Evolutionary conservation across 2,797 vertebrate genomes (phyloP).

Genomic region (Gallirallus australis): DNA sequence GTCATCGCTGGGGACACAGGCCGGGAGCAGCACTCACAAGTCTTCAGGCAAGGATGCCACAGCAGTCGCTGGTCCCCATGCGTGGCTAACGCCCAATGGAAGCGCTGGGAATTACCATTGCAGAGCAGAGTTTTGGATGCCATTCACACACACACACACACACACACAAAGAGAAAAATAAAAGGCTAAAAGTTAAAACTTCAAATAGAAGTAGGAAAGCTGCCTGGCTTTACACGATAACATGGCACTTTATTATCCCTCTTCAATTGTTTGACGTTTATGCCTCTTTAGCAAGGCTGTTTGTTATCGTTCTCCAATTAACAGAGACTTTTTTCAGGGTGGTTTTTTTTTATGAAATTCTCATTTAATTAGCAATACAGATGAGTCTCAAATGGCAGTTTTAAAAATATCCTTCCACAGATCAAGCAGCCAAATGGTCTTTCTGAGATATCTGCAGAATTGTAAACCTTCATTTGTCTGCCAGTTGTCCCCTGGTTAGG

Average conservation of each 20-base stretch:
- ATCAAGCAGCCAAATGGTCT: constrained; percentile 68
- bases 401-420: constrained; percentile 65
- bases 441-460: constrained; percentile 44
- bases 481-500: constrained; percentile 64
- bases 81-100: neutral
- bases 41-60: neutral
- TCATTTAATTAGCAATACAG: constrained; percentile 66
- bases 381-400: constrained; percentile 65
- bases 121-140: constrained; percentile 18
- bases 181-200: constrained; percentile 33
- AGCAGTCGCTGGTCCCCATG: neutral
- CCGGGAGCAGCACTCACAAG: neutral
- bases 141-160: neutral
- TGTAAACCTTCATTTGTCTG: constrained; percentile 61
- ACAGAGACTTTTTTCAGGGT: constrained; percentile 47
- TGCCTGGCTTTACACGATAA: constrained; percentile 48
- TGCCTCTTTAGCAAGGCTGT: constrained; percentile 55
- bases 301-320: constrained; percentile 59
- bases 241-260: constrained; percentile 36
- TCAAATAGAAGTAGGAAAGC: constrained; percentile 27
- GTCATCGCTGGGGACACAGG: constrained; percentile 9
- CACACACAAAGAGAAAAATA: neutral
- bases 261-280: constrained; percentile 38
- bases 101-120: neutral
- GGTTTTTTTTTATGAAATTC: constrained; percentile 60